Evolutionary conservation across 2,113 vertebrate genomes (phyloP), one percentile per base, ranked within the genome.

Genomic region (Lasiurus cinereus): DNA sequence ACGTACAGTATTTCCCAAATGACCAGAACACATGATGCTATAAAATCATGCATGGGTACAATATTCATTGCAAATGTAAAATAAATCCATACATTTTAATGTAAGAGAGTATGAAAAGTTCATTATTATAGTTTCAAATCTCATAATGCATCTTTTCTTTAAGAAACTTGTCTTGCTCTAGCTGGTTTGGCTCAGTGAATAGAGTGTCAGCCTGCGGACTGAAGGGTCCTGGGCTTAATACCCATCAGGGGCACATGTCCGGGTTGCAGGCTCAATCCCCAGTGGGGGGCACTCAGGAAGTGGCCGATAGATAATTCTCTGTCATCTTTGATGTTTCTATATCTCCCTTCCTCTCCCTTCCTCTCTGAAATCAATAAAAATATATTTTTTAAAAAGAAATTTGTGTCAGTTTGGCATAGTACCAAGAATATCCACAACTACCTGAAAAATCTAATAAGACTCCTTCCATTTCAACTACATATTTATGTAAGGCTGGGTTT

Each of bases 91-190:
- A n/a, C 21, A 7, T 84, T 72, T 72, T 77, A 69, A 83, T 64
- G 64, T 64, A 76, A 83, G 29, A 79, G 31, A 77, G 18, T 66
- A 88, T 43, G 7, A 70, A 93, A 91, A 73, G 56, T 6, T 79
- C 66, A 67, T 84, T 74, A 73, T 66, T 50, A 50, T 67, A 14
- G 10, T 73, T 88, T 88, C 43, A 43, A 64, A 72, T 52, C 31
- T 88, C 84, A 85, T 13, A 84, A 79, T 74, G 15, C 6, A 43
- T 88, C 54, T 88, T 66, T 82, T 70, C 74, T 70, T 77, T 36
- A 77, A 88, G 36, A 79, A 89, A 64, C 29, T n/a, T 78, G 27
- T 59, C 52, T n/a, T 64, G 11, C 62, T 27, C 62, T 64, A 13
- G 27, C 62, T 4, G 12, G 27, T 64, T 64, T 64, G 24, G 62